Conservation (phyloP, 2,888 invertebrate species). For the Iphiclides podalirius region DNA sequence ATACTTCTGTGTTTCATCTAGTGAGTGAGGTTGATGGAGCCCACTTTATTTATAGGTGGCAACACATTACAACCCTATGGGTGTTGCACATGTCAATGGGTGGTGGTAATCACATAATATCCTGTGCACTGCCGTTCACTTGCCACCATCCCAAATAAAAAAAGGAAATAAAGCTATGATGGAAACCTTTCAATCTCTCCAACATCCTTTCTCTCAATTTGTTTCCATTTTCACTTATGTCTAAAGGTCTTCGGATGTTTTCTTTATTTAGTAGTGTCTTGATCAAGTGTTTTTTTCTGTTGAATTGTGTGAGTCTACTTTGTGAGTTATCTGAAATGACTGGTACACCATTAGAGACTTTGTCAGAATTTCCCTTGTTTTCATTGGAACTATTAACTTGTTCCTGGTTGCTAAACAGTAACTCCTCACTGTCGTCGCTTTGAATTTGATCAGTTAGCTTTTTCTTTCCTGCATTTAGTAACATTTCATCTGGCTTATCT, state of each 20-base stretch:
- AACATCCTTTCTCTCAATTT: slow-evolving; percentile 83
- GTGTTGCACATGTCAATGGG: too few species aligned
- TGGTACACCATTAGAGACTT: slow-evolving; percentile 22
- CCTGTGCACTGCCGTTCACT: too few species aligned
- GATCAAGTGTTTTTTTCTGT: slow-evolving; percentile 44
- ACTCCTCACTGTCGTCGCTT: slow-evolving; percentile 45
- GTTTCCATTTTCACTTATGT: slow-evolving; percentile 45
- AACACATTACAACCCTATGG: too few species aligned
- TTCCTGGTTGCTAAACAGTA: slow-evolving; percentile 35
- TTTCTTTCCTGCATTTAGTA: slow-evolving; percentile 52
- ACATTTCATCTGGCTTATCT: slow-evolving; percentile 49
- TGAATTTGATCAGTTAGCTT: slow-evolving; percentile 46
- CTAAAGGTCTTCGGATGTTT: slow-evolving; percentile 40
- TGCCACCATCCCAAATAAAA: too few species aligned
- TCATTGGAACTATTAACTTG: slow-evolving; percentile 3
- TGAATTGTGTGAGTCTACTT: too few species aligned
- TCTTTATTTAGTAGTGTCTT: slow-evolving; percentile 38
- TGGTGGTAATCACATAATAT: too few species aligned
- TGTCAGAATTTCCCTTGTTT: slow-evolving; percentile 4
- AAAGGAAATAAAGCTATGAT: neutral
- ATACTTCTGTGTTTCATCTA: too few species aligned
- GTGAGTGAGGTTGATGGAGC: too few species aligned
- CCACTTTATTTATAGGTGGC: too few species aligned
- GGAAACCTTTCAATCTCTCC: slow-evolving; percentile 81
- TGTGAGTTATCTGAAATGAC: too few species aligned